Evolutionary conservation across 2,888 invertebrate species (phyloP).

Genomic region (Phymatocera aterrima): DNA sequence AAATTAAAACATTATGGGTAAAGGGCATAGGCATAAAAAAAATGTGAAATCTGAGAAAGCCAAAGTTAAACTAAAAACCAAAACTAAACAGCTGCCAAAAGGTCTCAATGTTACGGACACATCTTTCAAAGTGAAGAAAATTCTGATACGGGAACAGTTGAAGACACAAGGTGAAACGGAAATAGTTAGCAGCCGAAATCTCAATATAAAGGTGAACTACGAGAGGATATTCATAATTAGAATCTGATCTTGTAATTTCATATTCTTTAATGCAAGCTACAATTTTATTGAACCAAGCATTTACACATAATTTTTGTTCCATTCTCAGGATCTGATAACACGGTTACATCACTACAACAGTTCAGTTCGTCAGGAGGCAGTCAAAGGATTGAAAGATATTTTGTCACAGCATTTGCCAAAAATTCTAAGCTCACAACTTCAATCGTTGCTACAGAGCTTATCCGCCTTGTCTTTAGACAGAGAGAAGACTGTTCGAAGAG

Average conservation of each 20-base stretch:
- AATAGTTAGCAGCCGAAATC: constrained; percentile 81
- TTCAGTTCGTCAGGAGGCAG: constrained; percentile 81
- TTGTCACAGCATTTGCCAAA: constrained; percentile 74
- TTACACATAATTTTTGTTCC: constrained; percentile 36
- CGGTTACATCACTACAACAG: constrained; percentile 87
- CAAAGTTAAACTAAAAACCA: constrained; percentile 92
- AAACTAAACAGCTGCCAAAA: constrained; percentile 81
- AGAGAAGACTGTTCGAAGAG: constrained; percentile 80
- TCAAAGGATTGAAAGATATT: constrained; percentile 79
- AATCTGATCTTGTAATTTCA: constrained; percentile 6
- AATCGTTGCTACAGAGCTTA: constrained; percentile 82
- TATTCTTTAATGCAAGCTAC: constrained; percentile 15
- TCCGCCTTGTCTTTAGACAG: constrained; percentile 84
- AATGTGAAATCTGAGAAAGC: constrained; percentile 89
- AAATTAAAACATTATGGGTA: constrained; percentile 75
- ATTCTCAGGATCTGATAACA: constrained; percentile 80
- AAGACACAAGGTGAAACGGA: constrained; percentile 77
- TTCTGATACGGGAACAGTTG: constrained; percentile 88
- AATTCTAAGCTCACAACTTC: constrained; percentile 79
- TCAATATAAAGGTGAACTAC: constrained; percentile 79
- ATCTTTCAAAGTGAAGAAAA: constrained; percentile 92
- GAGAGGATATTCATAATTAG: neutral
- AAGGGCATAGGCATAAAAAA: constrained; percentile 82
- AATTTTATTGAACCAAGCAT: too few species aligned
- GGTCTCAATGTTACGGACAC: constrained; percentile 93